Evolutionary conservation across 2,888 invertebrate species (phyloP).

Genomic region (Oscheius sp.): DNA sequence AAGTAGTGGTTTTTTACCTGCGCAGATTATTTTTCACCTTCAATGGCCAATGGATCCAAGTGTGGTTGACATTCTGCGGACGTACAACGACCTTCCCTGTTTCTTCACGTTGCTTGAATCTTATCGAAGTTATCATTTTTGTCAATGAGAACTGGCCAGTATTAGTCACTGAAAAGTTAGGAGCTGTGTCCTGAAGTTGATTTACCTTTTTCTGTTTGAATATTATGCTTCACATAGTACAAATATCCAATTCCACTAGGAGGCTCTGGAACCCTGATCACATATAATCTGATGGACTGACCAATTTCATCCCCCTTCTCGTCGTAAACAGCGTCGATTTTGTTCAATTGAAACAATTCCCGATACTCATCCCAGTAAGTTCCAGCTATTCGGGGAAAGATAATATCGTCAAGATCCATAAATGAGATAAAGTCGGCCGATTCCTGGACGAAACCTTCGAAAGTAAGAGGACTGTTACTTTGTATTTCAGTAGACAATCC

Average conservation of each 20-base stretch:
- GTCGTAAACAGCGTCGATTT: background rate
- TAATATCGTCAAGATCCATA: conserved; percentile 53
- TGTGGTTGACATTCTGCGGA: conserved; percentile 48
- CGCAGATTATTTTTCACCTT: background rate
- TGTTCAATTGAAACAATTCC: conserved; percentile 6
- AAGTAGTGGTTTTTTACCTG: background rate
- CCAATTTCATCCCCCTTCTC: background rate
- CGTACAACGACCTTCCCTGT: conserved; percentile 54
- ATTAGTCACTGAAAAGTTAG: conserved; percentile 6
- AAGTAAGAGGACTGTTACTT: conserved; percentile 21
- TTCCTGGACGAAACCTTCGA: conserved; percentile 38
- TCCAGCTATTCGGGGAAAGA: conserved; percentile 48
- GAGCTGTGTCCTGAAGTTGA: background rate
- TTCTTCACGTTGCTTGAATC: conserved; percentile 35
- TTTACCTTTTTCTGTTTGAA: conserved; percentile 41
- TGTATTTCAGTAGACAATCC: conserved; percentile 53
- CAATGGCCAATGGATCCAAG: conserved; percentile 56
- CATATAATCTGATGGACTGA: background rate
- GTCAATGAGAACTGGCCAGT: conserved; percentile 43
- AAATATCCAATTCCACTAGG: conserved; percentile 5
- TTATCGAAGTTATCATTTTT: conserved; percentile 40
- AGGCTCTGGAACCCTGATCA: no score
- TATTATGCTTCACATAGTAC: conserved; percentile 22
- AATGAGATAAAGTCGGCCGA: conserved; percentile 51
- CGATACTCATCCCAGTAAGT: conserved; percentile 49